phyloP scores from a whole-genome alignment of 2,113 vertebrate genomes.

The Thalassoma bifasciatum region DNA sequence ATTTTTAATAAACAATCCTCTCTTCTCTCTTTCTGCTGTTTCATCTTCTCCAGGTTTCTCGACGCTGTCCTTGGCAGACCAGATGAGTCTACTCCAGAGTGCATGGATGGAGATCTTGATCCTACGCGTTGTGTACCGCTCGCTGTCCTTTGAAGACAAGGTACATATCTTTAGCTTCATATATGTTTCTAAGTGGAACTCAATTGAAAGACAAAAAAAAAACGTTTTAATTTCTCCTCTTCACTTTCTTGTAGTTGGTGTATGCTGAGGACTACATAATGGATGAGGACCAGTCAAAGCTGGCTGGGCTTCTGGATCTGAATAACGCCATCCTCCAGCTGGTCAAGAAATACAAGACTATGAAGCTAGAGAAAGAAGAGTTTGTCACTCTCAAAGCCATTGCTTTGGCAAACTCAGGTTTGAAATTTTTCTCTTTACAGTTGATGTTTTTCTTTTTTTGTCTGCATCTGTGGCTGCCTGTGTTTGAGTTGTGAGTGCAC shows the following conservation, averaged over 20 bases:
- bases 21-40: slow-evolving; percentile 20
- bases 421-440: slow-evolving; percentile 54
- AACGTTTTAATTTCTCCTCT: background rate
- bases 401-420: slow-evolving; percentile 99
- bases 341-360: slow-evolving; percentile 98
- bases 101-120: slow-evolving; percentile 99
- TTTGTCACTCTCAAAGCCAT: slow-evolving; percentile 99
- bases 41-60: slow-evolving; percentile 90
- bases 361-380: slow-evolving; percentile 99
- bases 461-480: slow-evolving; percentile 5
- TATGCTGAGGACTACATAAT: slow-evolving; percentile 99
- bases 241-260: slow-evolving; percentile 83
- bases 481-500: slow-evolving; percentile 10
- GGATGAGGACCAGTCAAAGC: slow-evolving; percentile 98
- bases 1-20: background rate
- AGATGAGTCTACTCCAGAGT: slow-evolving; percentile 99
- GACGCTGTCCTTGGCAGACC: slow-evolving; percentile 97
- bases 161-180: slow-evolving; percentile 21
- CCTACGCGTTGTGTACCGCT: slow-evolving; percentile 97
- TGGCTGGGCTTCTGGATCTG: slow-evolving; percentile 97
- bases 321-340: slow-evolving; percentile 99
- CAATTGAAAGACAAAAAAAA: background rate
- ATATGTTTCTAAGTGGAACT: background rate
- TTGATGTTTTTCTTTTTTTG: slow-evolving; percentile 23
- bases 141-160: slow-evolving; percentile 97